Evolutionary conservation across 2,888 invertebrate genomes (phyloP), one percentile per base, ranked within the genome.

Genomic region (Amiota minor): DNA sequence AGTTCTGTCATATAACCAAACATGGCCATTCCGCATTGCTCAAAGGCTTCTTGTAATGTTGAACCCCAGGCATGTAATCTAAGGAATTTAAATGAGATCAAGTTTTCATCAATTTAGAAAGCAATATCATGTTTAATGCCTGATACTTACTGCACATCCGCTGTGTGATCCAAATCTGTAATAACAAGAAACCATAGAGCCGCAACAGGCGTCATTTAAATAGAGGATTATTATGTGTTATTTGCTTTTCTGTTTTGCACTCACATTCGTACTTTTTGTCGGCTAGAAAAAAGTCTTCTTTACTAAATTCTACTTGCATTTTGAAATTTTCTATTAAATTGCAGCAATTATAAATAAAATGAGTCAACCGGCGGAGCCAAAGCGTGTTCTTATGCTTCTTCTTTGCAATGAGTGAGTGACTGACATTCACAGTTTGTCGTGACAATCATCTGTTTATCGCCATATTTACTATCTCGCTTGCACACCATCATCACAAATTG

Each of bases 1-100:
- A 97, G 90, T 77, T 97, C 97, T 1, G 98, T 99, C 97, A 99
- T 99, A 89, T 99, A 99, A 0, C 94, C 97, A 91, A 96, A 99
- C 98, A 99, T 98, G 1, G 97, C 96, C 89, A 97, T 93, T 9
- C 96, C 98, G 85, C 96, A 96, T 90, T 98, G 98, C 88, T 98
- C 98, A 90, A 97, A 98, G 0, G 98, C 94, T 91, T 98, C 98
- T 86, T 93, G 91, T 70, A 98, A 87, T 69, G 92, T 93, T 75
- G 94, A 92, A 45, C 99, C 99, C 98, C 98, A 98, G 72, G 96
- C 93, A 89, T 98, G 98, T 76, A 98, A 90, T 89, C 96, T 18
- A 18, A 11, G 1, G 16, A 16, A 16, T n/a, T 20, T 46, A 47
- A 47, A 4, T 70, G 70, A 16, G 23, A 18, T n/a, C 2, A 8